phyloP scores from a whole-genome alignment of 2,113 vertebrate species.

The Nannobrachium achirus region DNA sequence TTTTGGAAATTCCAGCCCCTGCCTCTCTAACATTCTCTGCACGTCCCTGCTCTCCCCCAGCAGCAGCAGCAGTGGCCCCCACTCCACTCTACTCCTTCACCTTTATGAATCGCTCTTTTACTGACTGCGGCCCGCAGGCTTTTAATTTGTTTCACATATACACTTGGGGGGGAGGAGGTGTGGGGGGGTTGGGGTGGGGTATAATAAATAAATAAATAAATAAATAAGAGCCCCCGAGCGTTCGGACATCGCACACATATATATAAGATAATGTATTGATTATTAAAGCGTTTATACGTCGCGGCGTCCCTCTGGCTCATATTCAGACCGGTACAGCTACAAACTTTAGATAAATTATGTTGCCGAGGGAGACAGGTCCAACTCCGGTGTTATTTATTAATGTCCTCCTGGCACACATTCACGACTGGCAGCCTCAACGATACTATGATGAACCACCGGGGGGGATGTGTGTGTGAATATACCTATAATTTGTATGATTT shows the following conservation, averaged over 20 bases:
- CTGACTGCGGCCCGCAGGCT: constrained; percentile 84
- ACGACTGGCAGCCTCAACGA: constrained; percentile 36
- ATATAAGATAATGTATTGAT: constrained; percentile 78
- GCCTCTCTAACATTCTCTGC: no score
- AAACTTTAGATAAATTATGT: constrained; percentile 74
- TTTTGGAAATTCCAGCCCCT: no score
- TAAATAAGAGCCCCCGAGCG: constrained; percentile 47
- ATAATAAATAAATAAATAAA: constrained; percentile 15
- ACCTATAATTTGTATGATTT: constrained; percentile 47
- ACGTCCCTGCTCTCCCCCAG: no score
- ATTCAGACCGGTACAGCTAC: constrained; percentile 55
- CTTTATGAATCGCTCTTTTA: constrained; percentile 90
- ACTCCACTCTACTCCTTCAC: constrained; percentile 89
- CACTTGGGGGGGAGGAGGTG: constrained; percentile 77
- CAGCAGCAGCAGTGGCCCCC: constrained; percentile 83
- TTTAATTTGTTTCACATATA: constrained; percentile 88
- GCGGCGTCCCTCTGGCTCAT: constrained; percentile 55
- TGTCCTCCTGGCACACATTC: constrained; percentile 46
- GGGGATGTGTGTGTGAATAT: constrained; percentile 31
- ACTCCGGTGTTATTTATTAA: constrained; percentile 55
- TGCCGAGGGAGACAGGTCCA: constrained; percentile 48
- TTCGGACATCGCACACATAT: constrained; percentile 79
- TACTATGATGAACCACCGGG: constrained; percentile 42
- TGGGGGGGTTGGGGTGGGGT: no score
- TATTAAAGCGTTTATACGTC: constrained; percentile 72